phyloP scores from a whole-genome alignment of 1,140 invertebrate species.

The Drosophila lini region DNA sequence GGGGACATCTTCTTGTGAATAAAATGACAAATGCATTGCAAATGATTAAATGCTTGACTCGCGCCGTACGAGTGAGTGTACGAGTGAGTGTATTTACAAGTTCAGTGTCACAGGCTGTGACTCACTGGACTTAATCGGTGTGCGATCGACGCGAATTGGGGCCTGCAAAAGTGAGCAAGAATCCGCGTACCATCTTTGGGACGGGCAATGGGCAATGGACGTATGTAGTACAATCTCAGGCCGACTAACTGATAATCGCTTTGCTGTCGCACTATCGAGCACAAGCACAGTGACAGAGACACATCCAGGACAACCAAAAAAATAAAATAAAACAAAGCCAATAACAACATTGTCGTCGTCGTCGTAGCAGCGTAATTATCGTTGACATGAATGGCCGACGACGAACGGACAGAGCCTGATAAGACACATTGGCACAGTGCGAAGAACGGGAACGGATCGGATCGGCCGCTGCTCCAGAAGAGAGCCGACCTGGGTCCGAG shows the following conservation, averaged over 20 bases:
- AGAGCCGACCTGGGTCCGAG: constrained; percentile 1
- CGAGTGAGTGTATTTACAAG: constrained; percentile 2
- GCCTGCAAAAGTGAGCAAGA: constrained; percentile 4
- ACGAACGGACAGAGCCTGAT: constrained; percentile 15
- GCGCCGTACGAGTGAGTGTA: neutral
- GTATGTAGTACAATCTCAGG: constrained; percentile 26
- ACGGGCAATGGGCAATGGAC: constrained; percentile 4
- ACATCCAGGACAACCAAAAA: constrained; percentile 16
- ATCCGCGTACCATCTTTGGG: constrained; percentile 6
- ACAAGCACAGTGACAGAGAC: neutral
- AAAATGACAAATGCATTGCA: neutral
- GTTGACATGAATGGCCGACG: constrained; percentile 27
- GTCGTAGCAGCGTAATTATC: constrained; percentile 19
- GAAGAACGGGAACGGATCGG: neutral
- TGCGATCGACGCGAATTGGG: constrained; percentile 6
- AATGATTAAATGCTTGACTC: neutral
- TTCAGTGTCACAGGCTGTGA: constrained; percentile 11
- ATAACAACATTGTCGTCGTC: constrained; percentile 23
- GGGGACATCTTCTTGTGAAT: neutral
- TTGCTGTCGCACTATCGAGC: constrained; percentile 23
- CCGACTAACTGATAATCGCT: constrained; percentile 28
- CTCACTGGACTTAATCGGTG: constrained; percentile 3
- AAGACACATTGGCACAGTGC: constrained; percentile 26
- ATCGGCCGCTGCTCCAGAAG: neutral
- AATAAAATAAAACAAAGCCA: neutral